Percentiles rank a stretch among this genome's conserved stretches.
Conservation (phyloP, 2,888 invertebrate genomes). For the Dasypogon diadema region DNA sequence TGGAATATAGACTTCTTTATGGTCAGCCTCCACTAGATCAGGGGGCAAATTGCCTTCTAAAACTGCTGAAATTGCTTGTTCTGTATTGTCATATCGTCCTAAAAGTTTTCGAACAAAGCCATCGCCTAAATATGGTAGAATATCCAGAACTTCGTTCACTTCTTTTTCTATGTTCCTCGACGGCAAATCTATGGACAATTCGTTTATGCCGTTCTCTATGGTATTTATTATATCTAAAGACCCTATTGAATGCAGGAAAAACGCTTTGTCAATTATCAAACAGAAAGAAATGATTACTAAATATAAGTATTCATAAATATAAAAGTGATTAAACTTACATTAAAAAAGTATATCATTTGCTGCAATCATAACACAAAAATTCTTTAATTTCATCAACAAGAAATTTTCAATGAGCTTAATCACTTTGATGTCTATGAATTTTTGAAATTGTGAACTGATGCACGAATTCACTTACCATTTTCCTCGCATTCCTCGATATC, state of each 20-base stretch:
- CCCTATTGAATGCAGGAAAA: background rate
- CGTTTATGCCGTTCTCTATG: background rate
- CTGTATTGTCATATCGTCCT: conserved; percentile 80
- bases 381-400: too few relatives aligned
- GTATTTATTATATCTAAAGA: conserved; percentile 1
- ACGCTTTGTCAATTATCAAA: background rate
- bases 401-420: too few relatives aligned
- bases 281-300: background rate
- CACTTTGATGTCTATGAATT: too few relatives aligned
- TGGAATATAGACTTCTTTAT: conserved; percentile 74
- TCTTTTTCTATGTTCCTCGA: conserved; percentile 66
- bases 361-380: too few relatives aligned
- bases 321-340: background rate
- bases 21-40: conserved; percentile 68
- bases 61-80: conserved; percentile 84
- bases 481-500: conserved; percentile 33
- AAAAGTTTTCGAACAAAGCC: conserved; percentile 81
- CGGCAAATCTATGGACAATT: background rate
- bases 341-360: too few relatives aligned
- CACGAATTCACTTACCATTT: background rate
- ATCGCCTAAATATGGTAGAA: conserved; percentile 86
- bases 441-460: background rate
- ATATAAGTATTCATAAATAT: background rate
- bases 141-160: conserved; percentile 69
- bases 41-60: conserved; percentile 75